Base-by-base conservation (phyloP, 1,140 invertebrate species). In the Phenacoccus solenopsis region DNA sequence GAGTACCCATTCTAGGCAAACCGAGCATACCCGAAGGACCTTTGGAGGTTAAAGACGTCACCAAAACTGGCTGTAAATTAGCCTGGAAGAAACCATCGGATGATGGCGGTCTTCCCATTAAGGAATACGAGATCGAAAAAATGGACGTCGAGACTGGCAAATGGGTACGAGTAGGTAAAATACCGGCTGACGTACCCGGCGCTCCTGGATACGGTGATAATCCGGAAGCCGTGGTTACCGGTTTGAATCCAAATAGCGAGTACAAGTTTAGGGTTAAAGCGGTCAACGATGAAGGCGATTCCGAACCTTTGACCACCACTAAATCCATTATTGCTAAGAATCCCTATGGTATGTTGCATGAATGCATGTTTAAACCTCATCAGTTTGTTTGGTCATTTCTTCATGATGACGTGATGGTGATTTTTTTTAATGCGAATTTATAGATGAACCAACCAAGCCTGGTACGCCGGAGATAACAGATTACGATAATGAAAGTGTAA, bases 221-320 rank as follows among this genome's bases (percentile, higher is more conserved):
- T 27, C 86, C 89, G 2, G 89, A 90, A 76, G 91, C 94, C 78
- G 91, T 94, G 71, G 87, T 96, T n/a, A 90, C 88, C 13, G 91
- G 93, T 12, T 81, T 99, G 5, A 91, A 89, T 75, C 93, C 94
- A 21, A 91, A 91, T 9, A 87, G 91, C 72, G 90, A 96, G 77
- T 98, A 98, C 79, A 92, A 96, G 81, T 99, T 98, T 86, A 83
- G 96, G 49, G 96, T 98, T 0, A 90, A 88, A 0, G 96, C 96
- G 64, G 87, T 95, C 69, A 99, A 98, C 78, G 90, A 93, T 73
- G 93, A 98, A 81, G 96, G 96, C 30, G 92, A 96, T 75, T 96
- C 94, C 5, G 94, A 98, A 73, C 95, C 94, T 5, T 80, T 99
- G 27, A 88, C 88, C 57, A 90, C 94, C 30, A 87, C 92, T 28